Base-by-base conservation (phyloP, 2,888 invertebrate species). In the Drosophila helvetica region DNA sequence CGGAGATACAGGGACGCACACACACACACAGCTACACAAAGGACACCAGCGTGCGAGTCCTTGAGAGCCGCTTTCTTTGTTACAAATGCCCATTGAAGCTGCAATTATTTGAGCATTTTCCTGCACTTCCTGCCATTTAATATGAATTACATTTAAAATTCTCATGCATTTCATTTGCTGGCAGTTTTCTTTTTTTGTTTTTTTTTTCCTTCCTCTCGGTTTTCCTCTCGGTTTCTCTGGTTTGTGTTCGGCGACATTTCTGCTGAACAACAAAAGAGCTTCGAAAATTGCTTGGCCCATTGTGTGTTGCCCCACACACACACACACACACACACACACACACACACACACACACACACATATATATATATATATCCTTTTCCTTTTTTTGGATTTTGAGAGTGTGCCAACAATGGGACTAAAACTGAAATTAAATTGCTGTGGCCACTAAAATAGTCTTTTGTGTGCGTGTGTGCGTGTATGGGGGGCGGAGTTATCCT, bases 91-190 rank as follows among this genome's bases (percentile, higher is more conserved):
- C 66, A 68, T 48, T 42, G 52, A 19, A 48, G 54, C 51, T 77
- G 84, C 81, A 84, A 81, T 79, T 81, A 80, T 80, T 80, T 77
- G 71, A 76, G 60, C 62, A 75, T 73, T 79, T 38, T 69, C 51
- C 47, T 58, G 71, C 77, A 79, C 60, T 83, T 83, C 77, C 84
- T 86, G 79, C 58, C 75, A 83, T 83, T 83, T 80, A 55, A 74
- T 77, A 86, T 80, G 84, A 80, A 86, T 83, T 83, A 79, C 80
- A 86, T 83, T 55, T 80, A 53, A 79, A 80, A 86, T 82, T 78
- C 80, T 66, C 63, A 79, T 78, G 78, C 71, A 70, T 76, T 82
- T 55, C 48, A 59, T 59, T 70, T 47, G 47, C 33, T 66, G 51
- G 42, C 19, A 10, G 12, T 33, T 52, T 66, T n/a, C 12, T 12